Base-by-base conservation (phyloP, 2,797 vertebrate genomes). In the Sebastes variabilis region DNA sequence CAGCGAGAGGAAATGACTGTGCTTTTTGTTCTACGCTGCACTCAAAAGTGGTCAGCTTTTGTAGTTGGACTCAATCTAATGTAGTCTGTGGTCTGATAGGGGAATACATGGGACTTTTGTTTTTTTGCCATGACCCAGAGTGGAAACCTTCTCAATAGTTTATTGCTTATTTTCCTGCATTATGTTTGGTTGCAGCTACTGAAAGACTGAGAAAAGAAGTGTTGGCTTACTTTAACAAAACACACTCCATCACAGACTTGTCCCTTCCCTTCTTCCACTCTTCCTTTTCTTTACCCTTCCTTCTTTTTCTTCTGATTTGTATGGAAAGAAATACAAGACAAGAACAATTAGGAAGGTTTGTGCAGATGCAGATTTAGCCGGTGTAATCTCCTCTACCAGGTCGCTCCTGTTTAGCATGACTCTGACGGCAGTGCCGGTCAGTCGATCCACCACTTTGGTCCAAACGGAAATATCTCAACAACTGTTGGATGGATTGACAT, bases 1-100 rank as follows among this genome's bases (percentile, higher is more conserved):
- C 89, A 70, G 78, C 27, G 8, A 79, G 27, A 86, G 90, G 89
- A 93, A 93, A 91, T 89, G 78, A 93, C 87, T 92, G 0, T 8
- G 85, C 72, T 82, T 88, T 88, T 90, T 88, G 77, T 84, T 88
- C n/a, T 46, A 69, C 25, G 12, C 66, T 72, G 49, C 36, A 77
- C 71, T 69, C 69, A 77, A 83, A 90, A 84, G 76, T 72, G 83
- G 89, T 87, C 75, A 72, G 58, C 36, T 58, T 72, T 77, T 77
- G 73, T 72, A 71, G 65, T 38, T 59, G 67, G 75, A 60, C 76
- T 76, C 25, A 24, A 13, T 75, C 29, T 78, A 70, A 75, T 75
- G 75, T 67, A 76, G 58, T 86, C 70, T 86, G 79, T 81, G 87
- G 86, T 80, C 83, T 83, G 73, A 81, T 60, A 13, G 71, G 74